Base-by-base conservation (phyloP, 2,888 invertebrate species). In the Julus scanicus region DNA sequence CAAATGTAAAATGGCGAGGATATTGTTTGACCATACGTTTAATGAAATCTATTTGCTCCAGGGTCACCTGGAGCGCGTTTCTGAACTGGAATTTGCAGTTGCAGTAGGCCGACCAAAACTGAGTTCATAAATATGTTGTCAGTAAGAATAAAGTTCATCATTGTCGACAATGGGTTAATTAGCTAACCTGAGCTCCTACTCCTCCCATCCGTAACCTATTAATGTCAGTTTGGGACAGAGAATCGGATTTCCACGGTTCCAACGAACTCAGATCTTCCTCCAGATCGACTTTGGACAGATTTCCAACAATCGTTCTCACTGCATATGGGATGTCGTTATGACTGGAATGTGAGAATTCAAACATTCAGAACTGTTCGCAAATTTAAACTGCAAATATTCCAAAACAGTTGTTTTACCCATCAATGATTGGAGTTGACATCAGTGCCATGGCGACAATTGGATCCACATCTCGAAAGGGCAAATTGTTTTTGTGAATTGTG, bases 241-340 rank as follows among this genome's bases (percentile, higher is more conserved):
- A 95, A 92, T 96, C 96, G 91, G 94, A 94, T 90, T 96, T 95
- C 97, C 97, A 97, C 90, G 97, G 96, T 91, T 96, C 95, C 90
- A 95, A 94, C 90, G 94, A 94, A 90, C 94, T 93, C 88, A 96
- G 93, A 92, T 95, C 94, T 92, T 95, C 94, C 90, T 94, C 94
- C 92, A 95, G 95, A 92, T 95, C 95, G 90, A 97, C 96, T 92
- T 96, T 96, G 92, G 96, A 95, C 91, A 97, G 95, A 93, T 97
- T 97, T 93, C 97, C 96, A 92, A 97, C 94, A 93, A 97, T 97
- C 93, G 97, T 97, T 90, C 97, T 94, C 92, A 97, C 96, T 93
- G 97, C 97, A 96, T 97, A 97, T 17, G 97, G 97, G 90, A 97
- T 93, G 92, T 97, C 97, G 93, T 97, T 97, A 94, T 97, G 97